These are phyloP conservation scores for Drosophila aldrichi DNA, from an alignment of 2,888 invertebrate species.

Conservation along the genomic window DNA sequence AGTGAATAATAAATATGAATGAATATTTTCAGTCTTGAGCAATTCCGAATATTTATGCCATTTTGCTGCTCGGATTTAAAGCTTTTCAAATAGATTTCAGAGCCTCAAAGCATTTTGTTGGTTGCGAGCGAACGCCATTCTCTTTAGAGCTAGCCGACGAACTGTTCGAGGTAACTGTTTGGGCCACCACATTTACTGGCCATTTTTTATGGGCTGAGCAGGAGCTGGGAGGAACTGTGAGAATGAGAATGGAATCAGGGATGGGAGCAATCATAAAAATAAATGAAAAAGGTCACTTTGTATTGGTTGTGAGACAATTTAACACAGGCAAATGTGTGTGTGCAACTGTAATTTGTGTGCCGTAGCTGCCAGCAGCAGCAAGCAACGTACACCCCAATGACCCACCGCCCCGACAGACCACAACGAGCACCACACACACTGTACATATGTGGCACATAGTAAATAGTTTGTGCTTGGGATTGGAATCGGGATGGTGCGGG, in stretches of 20 bases:
- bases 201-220: constrained; percentile 51
- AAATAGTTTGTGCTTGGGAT: constrained; percentile 71
- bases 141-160: constrained; percentile 33
- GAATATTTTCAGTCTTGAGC: not conserved
- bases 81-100: constrained; percentile 10
- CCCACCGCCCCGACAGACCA: constrained; percentile 9
- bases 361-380: constrained; percentile 39
- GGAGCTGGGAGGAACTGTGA: constrained; percentile 12
- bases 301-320: constrained; percentile 80
- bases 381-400: constrained; percentile 34
- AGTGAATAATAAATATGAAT: not conserved
- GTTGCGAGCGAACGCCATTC: constrained; percentile 20
- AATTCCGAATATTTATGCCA: not conserved
- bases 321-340: constrained; percentile 78
- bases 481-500: not conserved
- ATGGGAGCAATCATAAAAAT: constrained; percentile 70
- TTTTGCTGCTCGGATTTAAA: not conserved
- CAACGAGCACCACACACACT: constrained; percentile 30
- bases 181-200: constrained; percentile 50
- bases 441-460: constrained; percentile 62
- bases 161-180: constrained; percentile 36
- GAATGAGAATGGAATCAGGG: constrained; percentile 18
- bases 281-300: constrained; percentile 81
- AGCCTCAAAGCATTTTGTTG: constrained; percentile 14
- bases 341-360: constrained; percentile 78